Base-by-base conservation (phyloP, 2,797 vertebrate species). In the Rhinogobio ventralis region DNA sequence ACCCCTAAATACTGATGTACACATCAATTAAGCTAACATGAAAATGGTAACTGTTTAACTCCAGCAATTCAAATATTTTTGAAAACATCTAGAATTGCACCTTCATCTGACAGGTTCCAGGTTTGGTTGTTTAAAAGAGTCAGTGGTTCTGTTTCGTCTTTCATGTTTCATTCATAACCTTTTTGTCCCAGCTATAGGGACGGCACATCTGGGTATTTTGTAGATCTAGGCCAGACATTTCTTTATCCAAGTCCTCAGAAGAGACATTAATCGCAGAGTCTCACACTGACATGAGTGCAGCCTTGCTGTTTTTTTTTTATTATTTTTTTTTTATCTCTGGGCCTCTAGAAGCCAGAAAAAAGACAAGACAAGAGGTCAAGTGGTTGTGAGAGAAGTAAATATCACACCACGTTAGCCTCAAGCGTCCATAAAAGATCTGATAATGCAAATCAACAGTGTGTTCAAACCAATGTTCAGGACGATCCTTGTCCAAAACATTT, bases 161-260 rank as follows among this genome's bases (percentile, higher is more conserved):
- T 55, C 36, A 39, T 68, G 36, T 77, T 77, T 77, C 64, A 77
- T 84, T 84, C 36, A 84, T 77, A 57, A 69, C 49, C 64, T 68
- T 77, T 77, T 83, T 82, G 46, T 45, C 73, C 82, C 49, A 68
- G 62, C 11, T 11, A n/a, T n/a, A 4, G 49, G 74, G 62, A 68
- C 6, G 4, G 71, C 57, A 75, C 60, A 75, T 75, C 81, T 83
- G 71, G 57, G 57, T 84, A 36, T 68, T 84, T 69, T 69, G 82
- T 84, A 77, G 64, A 83, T 83, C 73, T 77, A 83, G 82, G 49
- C 49, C 82, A 83, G 73, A 69, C 49, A 57, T 69, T 84, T 84
- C 82, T 69, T 84, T 64, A 84, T 77, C 60, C 51, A 46, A 30
- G 60, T 45, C 82, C 64, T 68, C 73, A 30, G n/a, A 68, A 74